Evolutionary conservation across 2,797 vertebrate genomes (phyloP), one percentile per base, ranked within the genome.

Genomic region (Chanos chanos): DNA sequence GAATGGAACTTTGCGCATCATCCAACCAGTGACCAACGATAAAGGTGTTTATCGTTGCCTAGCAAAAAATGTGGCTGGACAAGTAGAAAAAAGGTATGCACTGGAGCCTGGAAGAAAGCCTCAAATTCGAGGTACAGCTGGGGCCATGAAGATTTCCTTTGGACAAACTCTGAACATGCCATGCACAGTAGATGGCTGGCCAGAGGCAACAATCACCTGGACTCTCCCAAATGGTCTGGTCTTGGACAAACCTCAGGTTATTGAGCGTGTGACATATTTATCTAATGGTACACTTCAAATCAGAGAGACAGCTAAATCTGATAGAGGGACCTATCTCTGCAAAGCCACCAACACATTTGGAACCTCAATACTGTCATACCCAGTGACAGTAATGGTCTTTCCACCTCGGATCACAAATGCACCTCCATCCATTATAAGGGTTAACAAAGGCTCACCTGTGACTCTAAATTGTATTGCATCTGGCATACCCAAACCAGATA

Each of bases 21-120:
- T 52, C 22, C 81, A 73, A 24, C 79, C 84, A 0, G 62, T 59
- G 28, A 55, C 77, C 34, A 66, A 43, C 44, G 89, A 92, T 70
- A 90, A 89, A 67, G 90, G 89, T 34, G 82, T 89, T 4, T 92
- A 90, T 75, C 77, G 87, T 7, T 92, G 90, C 61, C 64, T 90
- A 1, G 90, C 86, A 5, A 90, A 83, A 72, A 91, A 92, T 60
- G 78, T 87, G 30, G 90, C 89, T 10, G 90, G 90, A 53, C 88
- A 88, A 77, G 87, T 84, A 0, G 90, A 92, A 70, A 92, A 92
- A 70, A 83, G 83, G 1, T 91, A 86, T 15, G 64, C 83, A 4
- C 73, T 91, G 62, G 89, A 90, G 56, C 77, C 77, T 4, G 89
- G 89, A 24, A 81, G 81, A 27, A 90, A 87, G 60, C 89, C 89